Evolutionary conservation across 1,140 invertebrate species (phyloP), one percentile per base, ranked within the genome.

Genomic region (Microplitis mediator): DNA sequence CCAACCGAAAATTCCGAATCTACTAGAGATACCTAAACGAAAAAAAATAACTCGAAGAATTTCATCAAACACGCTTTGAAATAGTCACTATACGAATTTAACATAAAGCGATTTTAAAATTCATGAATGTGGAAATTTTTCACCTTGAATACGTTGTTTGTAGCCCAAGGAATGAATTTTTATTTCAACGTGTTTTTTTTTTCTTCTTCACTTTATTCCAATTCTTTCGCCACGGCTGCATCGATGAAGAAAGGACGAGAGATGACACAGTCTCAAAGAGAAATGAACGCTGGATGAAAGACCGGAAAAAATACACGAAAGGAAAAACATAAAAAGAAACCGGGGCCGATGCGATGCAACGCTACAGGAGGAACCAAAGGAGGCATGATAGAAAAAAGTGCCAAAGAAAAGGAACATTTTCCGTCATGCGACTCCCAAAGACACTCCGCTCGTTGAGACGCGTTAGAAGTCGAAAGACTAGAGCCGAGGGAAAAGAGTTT

Each of bases 51-150:
- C 1, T 31, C 4, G 45, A 50, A 13, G 16, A 63, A 71, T 51
- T 63, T 71, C 14, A 31, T 32, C 34, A n/a, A 31, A 23, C 36
- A 56, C 34, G 35, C 61, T 16, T 14, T 34, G 58, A 62, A 71
- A 71, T 71, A 63, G 60, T 60, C 31, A 35, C 60, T 23, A 23
- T 71, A 71, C 52, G 58, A 52, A 51, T 63, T 69, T 63, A 51
- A 54, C 60, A 71, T 71, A 63, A 71, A 71, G 62, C 45, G 23
- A 45, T 16, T 71, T 71, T 71, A 71, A 71, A 71, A 71, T 71
- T 71, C 60, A 71, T 71, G 69, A 71, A 63, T 50, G 61, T 60
- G 39, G 39, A 45, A 45, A 71, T 71, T 71, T 71, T 50, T 50
- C 31, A 13, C 16, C 32, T 23, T 45, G 69, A 50, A 61, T 63